phyloP scores from a whole-genome alignment of 1,140 invertebrate genomes.

The Lordiphosa stackelbergi region DNA sequence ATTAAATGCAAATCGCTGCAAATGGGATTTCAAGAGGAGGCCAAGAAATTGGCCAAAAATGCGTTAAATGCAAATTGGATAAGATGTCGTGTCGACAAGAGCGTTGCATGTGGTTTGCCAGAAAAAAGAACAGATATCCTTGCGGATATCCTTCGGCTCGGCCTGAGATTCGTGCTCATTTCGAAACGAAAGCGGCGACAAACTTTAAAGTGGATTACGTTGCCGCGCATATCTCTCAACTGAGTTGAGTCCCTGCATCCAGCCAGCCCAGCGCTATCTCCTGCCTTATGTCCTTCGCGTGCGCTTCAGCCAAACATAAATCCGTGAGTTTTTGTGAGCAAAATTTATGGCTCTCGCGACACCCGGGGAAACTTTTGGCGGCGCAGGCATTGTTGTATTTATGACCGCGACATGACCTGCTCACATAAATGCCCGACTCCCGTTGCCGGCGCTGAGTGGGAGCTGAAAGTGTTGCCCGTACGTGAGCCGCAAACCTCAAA shows the following conservation, averaged over 20 bases:
- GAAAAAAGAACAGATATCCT: conserved; percentile 47
- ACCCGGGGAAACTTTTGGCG: conserved; percentile 62
- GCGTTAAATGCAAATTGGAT: conserved; percentile 75
- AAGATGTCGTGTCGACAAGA: conserved; percentile 53
- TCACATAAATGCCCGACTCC: conserved; percentile 47
- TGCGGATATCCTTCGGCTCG: conserved; percentile 52
- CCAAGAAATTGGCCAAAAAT: conserved; percentile 57
- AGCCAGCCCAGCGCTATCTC: conserved; percentile 34
- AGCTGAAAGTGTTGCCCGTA: conserved; percentile 65
- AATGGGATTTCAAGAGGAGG: conserved; percentile 55
- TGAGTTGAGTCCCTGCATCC: not conserved
- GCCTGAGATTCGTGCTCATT: conserved; percentile 46
- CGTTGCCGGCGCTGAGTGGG: conserved; percentile 18
- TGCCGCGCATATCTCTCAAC: conserved; percentile 30
- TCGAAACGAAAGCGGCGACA: conserved; percentile 58
- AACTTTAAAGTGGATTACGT: conserved; percentile 76
- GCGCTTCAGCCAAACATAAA: conserved; percentile 63
- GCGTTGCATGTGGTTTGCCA: conserved; percentile 42
- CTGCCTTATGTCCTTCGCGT: conserved; percentile 34
- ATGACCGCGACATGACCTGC: conserved; percentile 76
- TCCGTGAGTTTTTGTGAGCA: conserved; percentile 69
- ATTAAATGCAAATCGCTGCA: conserved; percentile 68
- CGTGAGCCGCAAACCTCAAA: conserved; percentile 57
- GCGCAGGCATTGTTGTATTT: conserved; percentile 67
- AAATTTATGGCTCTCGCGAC: conserved; percentile 73